These are phyloP conservation scores for Chrysoperla carnea DNA, from an alignment of 1,140 invertebrate genomes.

Conservation along the genomic window DNA sequence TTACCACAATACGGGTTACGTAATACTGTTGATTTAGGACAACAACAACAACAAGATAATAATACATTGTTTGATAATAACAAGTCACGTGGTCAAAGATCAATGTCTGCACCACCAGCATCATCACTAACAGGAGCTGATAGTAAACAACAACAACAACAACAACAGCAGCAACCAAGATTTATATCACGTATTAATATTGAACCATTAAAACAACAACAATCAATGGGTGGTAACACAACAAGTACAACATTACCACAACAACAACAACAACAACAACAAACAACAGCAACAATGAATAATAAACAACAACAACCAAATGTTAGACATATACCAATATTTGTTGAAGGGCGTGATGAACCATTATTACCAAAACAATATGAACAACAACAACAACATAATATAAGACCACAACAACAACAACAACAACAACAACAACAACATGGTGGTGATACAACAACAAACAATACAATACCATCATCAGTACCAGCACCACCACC, in stretches of 20 bases:
- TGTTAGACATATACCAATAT: constrained; percentile 72
- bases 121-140: too few relatives aligned
- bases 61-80: constrained; percentile 21
- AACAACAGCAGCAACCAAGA: too few relatives aligned
- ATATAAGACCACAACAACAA: too few relatives aligned
- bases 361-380: constrained; percentile 43
- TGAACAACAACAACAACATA: constrained; percentile 7
- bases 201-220: constrained; percentile 6
- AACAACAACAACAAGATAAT: constrained; percentile 37
- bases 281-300: constrained; percentile 13
- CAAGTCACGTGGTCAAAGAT: constrained; percentile 38
- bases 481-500: constrained; percentile 15
- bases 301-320: constrained; percentile 22
- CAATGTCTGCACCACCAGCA: constrained; percentile 47
- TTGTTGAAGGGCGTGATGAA: constrained; percentile 64
- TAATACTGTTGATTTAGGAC: constrained; percentile 59
- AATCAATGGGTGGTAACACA: constrained; percentile 8
- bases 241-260: constrained; percentile 7
- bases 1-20: constrained; percentile 50
- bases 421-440: constrained; percentile 7
- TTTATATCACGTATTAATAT: constrained; percentile 37
- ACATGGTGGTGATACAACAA: constrained; percentile 9
- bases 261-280: constrained; percentile 17
- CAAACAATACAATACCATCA: constrained; percentile 6
- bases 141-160: constrained; percentile 15